Conservation (phyloP, 2,113 vertebrate genomes). For the Cyprinodon tularosa region DNA sequence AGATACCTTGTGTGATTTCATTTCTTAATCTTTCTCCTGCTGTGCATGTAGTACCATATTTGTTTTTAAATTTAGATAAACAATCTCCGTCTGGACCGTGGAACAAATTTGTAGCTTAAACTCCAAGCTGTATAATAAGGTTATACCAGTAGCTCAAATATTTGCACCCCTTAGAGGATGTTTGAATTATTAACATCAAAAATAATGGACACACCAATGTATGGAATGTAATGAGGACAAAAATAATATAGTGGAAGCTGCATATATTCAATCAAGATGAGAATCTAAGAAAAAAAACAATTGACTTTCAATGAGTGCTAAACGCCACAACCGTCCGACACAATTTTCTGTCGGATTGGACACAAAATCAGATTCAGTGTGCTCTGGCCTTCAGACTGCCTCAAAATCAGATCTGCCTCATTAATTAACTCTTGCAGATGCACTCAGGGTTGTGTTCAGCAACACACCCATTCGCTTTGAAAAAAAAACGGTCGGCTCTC, state of each 20-base stretch:
- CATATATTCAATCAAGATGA: not conserved
- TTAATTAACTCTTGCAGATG: too few species aligned
- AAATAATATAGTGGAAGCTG: not conserved
- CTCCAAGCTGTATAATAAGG: not conserved
- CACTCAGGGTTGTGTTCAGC: too few species aligned
- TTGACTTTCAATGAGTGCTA: too few species aligned
- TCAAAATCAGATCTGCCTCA: too few species aligned
- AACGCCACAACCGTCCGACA: too few species aligned
- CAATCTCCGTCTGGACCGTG: not conserved
- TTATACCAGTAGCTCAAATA: not conserved
- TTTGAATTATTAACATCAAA: not conserved
- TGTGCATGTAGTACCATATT: conserved; percentile 41
- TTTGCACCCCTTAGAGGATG: not conserved
- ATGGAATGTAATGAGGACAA: not conserved
- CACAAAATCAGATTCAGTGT: too few species aligned
- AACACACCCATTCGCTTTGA: too few species aligned
- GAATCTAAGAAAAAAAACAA: too few species aligned
- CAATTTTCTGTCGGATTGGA: too few species aligned
- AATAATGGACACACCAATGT: not conserved
- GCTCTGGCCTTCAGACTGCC: too few species aligned
- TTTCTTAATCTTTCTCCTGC: conserved; percentile 11
- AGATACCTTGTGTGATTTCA: conserved; percentile 54
- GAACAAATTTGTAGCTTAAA: not conserved
- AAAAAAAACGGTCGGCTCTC: too few species aligned
- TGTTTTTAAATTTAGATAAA: not conserved